Base-by-base conservation (phyloP, 2,113 vertebrate species). In the Cisticola juncidis region DNA sequence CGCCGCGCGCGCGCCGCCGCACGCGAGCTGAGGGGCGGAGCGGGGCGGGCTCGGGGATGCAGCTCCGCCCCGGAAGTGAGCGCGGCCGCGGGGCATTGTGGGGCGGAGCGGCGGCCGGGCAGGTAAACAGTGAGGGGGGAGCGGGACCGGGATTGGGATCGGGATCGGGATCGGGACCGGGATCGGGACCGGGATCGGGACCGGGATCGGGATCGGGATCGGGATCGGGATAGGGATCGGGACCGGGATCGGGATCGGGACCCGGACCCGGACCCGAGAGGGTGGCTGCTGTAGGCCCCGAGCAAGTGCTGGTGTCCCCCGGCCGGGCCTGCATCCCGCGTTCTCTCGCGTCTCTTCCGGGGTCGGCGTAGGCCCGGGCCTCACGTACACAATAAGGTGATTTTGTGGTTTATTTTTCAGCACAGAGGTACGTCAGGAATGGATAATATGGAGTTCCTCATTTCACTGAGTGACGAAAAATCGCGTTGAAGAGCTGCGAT, bases 361-460 rank as follows among this genome's bases (percentile, higher is more conserved):
- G 28, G 2, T 69, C 4, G 3, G 28, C 14, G 38, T 28, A n/a
- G 47, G 8, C 38, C n/a, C 14, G 1, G 64, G 2, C 20, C 8
- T 23, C 5, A 3, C 9, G 6, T 45, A 24, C 5, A 7, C 28
- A 19, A 0, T 16, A 15, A 15, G 15, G 22, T 12, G 16, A 26
- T 36, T 68, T 7, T 3, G 31, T 3, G 16, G 7, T 53, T 53
- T 22, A 1, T 38, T 61, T 40, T 11, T 29, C 24, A 40, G 20
- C 19, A 5, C 19, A 29, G 23, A 16, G 15, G 7, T 25, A 29
- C 25, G 54, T 47, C 28, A 19, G 73, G n/a, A 35, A 26, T 4
- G 29, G 6, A 0, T 48, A 23, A 3, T 9, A 2, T 2, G 5
- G n/a, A 3, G 7, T 22, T 38, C 24, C 14, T 14, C 23, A 2